Conservation (phyloP, 2,888 invertebrate genomes). For the Belgica antarctica region DNA sequence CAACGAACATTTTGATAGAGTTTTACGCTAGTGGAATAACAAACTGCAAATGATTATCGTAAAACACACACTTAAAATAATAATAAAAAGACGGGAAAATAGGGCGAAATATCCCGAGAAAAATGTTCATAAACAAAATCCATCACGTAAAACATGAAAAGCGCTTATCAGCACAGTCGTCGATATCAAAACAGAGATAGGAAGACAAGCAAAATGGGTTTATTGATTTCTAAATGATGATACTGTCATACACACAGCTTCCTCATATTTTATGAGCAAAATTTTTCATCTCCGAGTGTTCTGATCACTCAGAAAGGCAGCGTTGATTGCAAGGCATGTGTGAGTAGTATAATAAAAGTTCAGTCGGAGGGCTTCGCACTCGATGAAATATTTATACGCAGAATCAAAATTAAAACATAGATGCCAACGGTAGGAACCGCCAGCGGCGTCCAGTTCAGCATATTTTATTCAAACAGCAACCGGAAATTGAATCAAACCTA, state of each 20-base stretch:
- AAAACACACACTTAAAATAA: background rate
- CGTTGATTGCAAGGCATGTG: no score
- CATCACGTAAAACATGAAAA: conserved; percentile 11
- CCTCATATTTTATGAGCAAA: background rate
- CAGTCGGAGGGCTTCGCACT: no score
- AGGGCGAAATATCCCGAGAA: no score
- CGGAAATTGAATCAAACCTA: conserved; percentile 42
- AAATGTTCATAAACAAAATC: background rate
- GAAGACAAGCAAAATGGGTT: conserved; percentile 4
- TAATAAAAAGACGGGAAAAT: background rate
- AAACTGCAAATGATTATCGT: background rate
- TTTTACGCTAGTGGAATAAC: background rate
- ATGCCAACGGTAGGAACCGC: background rate
- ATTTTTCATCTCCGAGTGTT: background rate
- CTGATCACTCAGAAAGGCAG: background rate
- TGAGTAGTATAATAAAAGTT: no score
- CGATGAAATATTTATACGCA: no score
- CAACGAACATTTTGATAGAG: background rate
- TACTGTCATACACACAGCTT: no score
- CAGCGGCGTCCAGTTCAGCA: background rate
- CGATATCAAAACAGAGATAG: background rate
- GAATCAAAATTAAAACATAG: background rate
- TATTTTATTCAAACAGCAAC: conserved; percentile 35
- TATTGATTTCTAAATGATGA: conserved; percentile 22
- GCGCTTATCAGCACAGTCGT: conserved; percentile 3